Percentiles rank a stretch among this genome's conserved stretches.
Evolutionary conservation across 2,797 vertebrate genomes (phyloP).

Genomic region (Pygocentrus nattereri): DNA sequence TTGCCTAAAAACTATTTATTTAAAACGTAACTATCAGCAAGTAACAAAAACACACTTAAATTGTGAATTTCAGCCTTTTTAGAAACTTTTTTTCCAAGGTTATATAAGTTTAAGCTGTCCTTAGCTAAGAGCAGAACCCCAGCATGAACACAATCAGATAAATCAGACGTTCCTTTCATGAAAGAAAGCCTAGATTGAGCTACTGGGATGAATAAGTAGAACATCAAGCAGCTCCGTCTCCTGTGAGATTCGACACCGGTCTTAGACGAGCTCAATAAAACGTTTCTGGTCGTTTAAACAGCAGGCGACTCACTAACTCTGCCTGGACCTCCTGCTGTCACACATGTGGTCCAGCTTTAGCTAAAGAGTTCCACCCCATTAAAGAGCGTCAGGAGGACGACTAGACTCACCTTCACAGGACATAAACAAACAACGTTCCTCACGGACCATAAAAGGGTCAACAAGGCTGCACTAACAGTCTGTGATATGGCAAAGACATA

Average conservation of each 20-base stretch:
- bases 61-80: no score
- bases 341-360: constrained; percentile 69
- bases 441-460: background rate
- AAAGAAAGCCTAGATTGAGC: no score
- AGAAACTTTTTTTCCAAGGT: no score
- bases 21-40: no score
- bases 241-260: constrained; percentile 54
- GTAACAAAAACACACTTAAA: no score
- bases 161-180: no score
- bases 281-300: constrained; percentile 68
- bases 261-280: constrained; percentile 72
- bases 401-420: background rate
- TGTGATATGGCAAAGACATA: no score
- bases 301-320: constrained; percentile 63
- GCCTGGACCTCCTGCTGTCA: constrained; percentile 53
- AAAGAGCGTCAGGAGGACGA: constrained; percentile 2
- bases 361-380: background rate
- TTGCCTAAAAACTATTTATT: no score
- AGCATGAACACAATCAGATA: no score
- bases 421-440: background rate
- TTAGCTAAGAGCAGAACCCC: no score
- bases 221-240: background rate
- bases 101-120: no score
- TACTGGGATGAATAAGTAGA: constrained; percentile 6
- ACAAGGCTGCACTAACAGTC: background rate